Conservation (phyloP, 2,797 vertebrate species). For the Mus minutoides region DNA sequence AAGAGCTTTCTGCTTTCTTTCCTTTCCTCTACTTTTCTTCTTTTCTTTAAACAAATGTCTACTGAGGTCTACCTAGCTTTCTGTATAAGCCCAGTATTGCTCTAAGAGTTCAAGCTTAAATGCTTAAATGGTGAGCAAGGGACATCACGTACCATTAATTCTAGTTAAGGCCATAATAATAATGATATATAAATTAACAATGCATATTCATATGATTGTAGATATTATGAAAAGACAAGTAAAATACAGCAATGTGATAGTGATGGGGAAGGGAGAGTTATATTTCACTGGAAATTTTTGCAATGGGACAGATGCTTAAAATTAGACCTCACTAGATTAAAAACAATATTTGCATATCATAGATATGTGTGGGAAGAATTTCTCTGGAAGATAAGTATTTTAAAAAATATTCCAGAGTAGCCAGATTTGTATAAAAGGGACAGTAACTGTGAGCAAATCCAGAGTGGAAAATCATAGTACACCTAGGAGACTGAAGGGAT, state of each 20-base stretch:
- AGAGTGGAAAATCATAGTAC: neutral
- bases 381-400: constrained; percentile 8
- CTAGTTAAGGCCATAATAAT: neutral
- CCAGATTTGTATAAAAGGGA: neutral
- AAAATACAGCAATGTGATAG: neutral
- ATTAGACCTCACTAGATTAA: neutral
- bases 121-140: neutral
- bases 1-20: neutral
- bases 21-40: neutral
- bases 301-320: neutral
- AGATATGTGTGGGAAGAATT: neutral
- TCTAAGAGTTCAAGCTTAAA: neutral
- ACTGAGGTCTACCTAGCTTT: neutral
- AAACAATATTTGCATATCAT: neutral
- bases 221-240: neutral
- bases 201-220: neutral
- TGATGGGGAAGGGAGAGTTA: neutral
- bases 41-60: neutral
- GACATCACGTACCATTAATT: neutral
- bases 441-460: neutral
- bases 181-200: neutral
- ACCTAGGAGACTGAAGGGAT: neutral
- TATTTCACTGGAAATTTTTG: neutral
- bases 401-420: neutral
- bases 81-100: neutral